Evolutionary conservation across 92 coral and sea anemone species (phyloP).

Genomic region (Umimayanthus chanpuru): DNA sequence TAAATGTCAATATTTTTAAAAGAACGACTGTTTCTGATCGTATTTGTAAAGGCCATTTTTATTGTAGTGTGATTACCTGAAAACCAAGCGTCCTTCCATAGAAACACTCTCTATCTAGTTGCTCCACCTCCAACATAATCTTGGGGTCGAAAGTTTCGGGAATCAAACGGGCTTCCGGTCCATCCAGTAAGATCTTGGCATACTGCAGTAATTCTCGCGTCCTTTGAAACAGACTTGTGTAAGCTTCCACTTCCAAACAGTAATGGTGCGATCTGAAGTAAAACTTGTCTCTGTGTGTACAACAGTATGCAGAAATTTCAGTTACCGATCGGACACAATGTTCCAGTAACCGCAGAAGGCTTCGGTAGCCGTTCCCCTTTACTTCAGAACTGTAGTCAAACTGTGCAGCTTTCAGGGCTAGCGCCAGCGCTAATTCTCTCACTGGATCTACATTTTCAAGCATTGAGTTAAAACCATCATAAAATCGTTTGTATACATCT

Average conservation of each 20-base stretch:
- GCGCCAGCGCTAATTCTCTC: slow-evolving; percentile 65
- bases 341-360: slow-evolving; percentile 74
- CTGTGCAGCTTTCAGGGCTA: slow-evolving; percentile 71
- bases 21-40: not conserved
- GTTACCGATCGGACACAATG: slow-evolving; percentile 80
- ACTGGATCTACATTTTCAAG: slow-evolving; percentile 60
- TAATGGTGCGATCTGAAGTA: slow-evolving; percentile 94
- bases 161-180: slow-evolving; percentile 71
- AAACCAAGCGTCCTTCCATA: slow-evolving; percentile 95
- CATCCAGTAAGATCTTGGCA: slow-evolving; percentile 75
- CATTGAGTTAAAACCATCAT: slow-evolving; percentile 78
- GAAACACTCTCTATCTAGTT: slow-evolving; percentile 90
- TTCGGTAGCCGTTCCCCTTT: slow-evolving; percentile 94
- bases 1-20: not conserved
- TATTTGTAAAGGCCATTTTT: not conserved
- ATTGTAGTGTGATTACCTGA: slow-evolving; percentile 66
- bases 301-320: slow-evolving; percentile 80
- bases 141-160: slow-evolving; percentile 78
- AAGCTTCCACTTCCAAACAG: slow-evolving; percentile 85
- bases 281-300: slow-evolving; percentile 78
- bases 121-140: slow-evolving; percentile 80
- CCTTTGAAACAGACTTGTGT: slow-evolving; percentile 70
- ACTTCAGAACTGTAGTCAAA: slow-evolving; percentile 84
- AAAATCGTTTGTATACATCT: slow-evolving; percentile 69
- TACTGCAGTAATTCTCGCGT: slow-evolving; percentile 74